Percentiles rank a stretch among this genome's conserved stretches.
These are phyloP conservation scores for Choloepus didactylus DNA, from an alignment of 2,797 vertebrate genomes.

Conservation along the genomic window DNA sequence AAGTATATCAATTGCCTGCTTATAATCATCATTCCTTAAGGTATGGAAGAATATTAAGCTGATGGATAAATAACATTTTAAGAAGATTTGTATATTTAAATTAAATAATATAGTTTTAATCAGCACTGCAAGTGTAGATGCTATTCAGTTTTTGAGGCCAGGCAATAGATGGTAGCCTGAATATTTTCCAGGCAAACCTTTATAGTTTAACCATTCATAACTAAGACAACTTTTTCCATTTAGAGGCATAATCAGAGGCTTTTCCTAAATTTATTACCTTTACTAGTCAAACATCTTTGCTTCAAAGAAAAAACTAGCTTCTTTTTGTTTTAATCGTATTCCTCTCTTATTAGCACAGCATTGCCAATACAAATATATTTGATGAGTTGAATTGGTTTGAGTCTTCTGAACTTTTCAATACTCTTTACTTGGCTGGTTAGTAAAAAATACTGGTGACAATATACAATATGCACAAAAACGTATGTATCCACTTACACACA, in stretches of 20 bases:
- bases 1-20: not conserved
- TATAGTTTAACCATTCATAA: not conserved
- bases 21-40: not conserved
- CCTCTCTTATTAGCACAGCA: not conserved
- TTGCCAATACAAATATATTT: slow-evolving; percentile 14
- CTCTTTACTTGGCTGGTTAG: not conserved
- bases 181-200: not conserved
- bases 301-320: slow-evolving; percentile 26
- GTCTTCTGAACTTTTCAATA: not conserved
- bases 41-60: not conserved
- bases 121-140: slow-evolving; percentile 23
- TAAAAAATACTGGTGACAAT: slow-evolving; percentile 41
- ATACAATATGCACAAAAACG: not conserved
- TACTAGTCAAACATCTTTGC: not conserved
- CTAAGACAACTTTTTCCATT: not conserved
- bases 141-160: not conserved
- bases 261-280: not conserved
- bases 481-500: not conserved
- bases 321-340: slow-evolving; percentile 37
- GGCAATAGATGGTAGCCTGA: not conserved
- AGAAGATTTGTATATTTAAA: slow-evolving; percentile 48
- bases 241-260: not conserved
- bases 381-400: slow-evolving; percentile 24
- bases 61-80: not conserved
- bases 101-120: slow-evolving; percentile 39